A percentile compares a stretch with the other conserved stretches of the same genome.
Evolutionary conservation across 2,113 vertebrate genomes (phyloP).

Genomic region (Cygnus buccinator): DNA sequence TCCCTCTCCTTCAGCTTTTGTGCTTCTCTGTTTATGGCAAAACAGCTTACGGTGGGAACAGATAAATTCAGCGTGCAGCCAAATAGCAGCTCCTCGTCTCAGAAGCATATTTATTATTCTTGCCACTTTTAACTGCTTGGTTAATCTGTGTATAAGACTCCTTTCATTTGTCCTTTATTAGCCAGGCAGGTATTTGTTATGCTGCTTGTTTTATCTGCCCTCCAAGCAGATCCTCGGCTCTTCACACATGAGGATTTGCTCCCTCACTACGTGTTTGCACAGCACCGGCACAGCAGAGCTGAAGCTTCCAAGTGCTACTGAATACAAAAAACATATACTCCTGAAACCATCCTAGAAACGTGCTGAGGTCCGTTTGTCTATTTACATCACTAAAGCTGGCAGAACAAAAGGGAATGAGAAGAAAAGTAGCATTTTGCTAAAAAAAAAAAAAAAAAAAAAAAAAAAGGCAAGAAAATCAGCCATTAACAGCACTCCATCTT

Average conservation of each 20-base stretch:
- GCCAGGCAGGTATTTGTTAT: background rate
- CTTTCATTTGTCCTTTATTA: background rate
- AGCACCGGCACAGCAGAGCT: background rate
- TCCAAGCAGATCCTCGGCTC: background rate
- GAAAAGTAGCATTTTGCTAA: background rate
- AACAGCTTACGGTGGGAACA: background rate
- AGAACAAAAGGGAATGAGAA: background rate
- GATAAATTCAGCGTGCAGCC: background rate
- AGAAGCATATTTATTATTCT: slow-evolving; percentile 2
- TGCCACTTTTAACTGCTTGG: slow-evolving; percentile 5
- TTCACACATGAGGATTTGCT: background rate
- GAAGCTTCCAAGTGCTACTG: background rate
- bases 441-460: no score
- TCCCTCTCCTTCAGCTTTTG: background rate
- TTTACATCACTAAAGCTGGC: background rate
- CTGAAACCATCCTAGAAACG: background rate
- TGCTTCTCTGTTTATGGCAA: background rate
- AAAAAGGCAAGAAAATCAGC: background rate
- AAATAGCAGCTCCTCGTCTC: background rate
- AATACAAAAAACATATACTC: background rate
- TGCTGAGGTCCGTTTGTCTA: background rate
- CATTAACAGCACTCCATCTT: background rate
- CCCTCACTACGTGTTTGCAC: background rate
- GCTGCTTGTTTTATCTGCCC: background rate
- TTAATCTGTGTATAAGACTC: slow-evolving; percentile 2